Evolutionary conservation across 2,113 vertebrate genomes (phyloP), one percentile per base, ranked within the genome.

Genomic region (Promerops cafer): DNA sequence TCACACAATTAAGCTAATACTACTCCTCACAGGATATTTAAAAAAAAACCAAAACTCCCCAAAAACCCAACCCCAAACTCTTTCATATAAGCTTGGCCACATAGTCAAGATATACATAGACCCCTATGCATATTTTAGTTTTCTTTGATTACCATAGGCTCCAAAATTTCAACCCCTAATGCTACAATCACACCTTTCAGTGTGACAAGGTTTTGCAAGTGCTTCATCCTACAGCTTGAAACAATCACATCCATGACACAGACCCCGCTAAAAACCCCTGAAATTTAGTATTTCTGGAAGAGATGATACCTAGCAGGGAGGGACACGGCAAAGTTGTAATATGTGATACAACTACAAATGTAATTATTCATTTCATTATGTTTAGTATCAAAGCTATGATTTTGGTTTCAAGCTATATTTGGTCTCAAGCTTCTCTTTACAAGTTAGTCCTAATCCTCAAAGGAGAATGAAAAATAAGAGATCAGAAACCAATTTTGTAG

Each of bases 31-130:
- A 54, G 16, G 24, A 72, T 30, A 45, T n/a, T 10, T 16, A 52
- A 44, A 16, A 20, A 44, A 22, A 4, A 10, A 23, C 9, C 1
- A 3, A 12, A n/a, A 4, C 1, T 8, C 10, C 6, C 7, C 7
- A 5, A 19, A 16, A 27, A 35, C 6, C 2, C 13, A 37, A 6
- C 1, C 10, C 8, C 19, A 33, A 44, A 24, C 6, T 15, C 14
- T 75, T 18, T 50, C 7, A 1, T 31, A 79, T 18, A 20, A 37
- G 2, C 2, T 66, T 78, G 28, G 12, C 31, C 44, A 14, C 27
- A 70, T 6, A 52, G 17, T 20, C 9, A 79, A 93, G 60, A 37
- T 24, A 15, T 31, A 42, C 57, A 44, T 61, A 40, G 10, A 53
- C 31, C 69, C 13, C 11, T 60, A 47, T 6, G 10, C 7, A 33